Base-by-base conservation (phyloP, 1,140 invertebrate species). In the Neodiprion pinetum region DNA sequence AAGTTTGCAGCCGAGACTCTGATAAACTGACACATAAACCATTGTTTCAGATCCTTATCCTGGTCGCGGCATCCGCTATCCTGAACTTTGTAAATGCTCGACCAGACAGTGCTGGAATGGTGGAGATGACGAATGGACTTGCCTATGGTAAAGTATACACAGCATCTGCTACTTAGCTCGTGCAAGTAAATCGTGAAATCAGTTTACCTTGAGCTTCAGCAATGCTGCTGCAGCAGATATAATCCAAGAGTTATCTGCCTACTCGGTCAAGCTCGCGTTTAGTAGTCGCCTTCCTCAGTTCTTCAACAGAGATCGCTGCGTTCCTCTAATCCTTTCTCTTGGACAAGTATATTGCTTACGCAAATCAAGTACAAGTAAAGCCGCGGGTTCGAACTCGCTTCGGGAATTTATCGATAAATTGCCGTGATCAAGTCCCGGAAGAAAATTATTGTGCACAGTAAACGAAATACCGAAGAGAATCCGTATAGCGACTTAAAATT, bases 91-190 rank as follows among this genome's bases (percentile, higher is more conserved):
- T 74, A 48, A 66, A 70, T 8, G 78, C 81, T 9, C 47, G 12
- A n/a, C 79, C 82, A 12, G 85, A 87, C 21, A 86, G 85, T 66
- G 85, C 85, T 12, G 85, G 85, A 8, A 78, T 84, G 14, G 83
- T 86, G 7, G 83, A 84, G 50, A 84, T 86, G 83, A 72, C 76
- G 23, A 80, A 82, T 50, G 85, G 85, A 77, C 74, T 87, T 40
- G 84, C 85, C 9, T 87, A 86, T 48, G 85, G 85, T 87, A 78
- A 85, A 84, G n/a, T 61, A 14, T 61, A 61, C 7, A 14, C 4
- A 40, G 28, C 28, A 40, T 40, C 28, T 40, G 28, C 28, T 40
- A 40, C 2, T 40, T 40, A 40, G 28, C 68, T 28, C 3, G 68
- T 47, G 68, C 47, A 69, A 69, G 5, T 28, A 23, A 9, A 28